A percentile compares a stretch with the other conserved stretches of the same genome.
These are phyloP conservation scores for Otolemur crassicaudatus DNA, from an alignment of 2,797 vertebrate species.

Conservation along the genomic window DNA sequence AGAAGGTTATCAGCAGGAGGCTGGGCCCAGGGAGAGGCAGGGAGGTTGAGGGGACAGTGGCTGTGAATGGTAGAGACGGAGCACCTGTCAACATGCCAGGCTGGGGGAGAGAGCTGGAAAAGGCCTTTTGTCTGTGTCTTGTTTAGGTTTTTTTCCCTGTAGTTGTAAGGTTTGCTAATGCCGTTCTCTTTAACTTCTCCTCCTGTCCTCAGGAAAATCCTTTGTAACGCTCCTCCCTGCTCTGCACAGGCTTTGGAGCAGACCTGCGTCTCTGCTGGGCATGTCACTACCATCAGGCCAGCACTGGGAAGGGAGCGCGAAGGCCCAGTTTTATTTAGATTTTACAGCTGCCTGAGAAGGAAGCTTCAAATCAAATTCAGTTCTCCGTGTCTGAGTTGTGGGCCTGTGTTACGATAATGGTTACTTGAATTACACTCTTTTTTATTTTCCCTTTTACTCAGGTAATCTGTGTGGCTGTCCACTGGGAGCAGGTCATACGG, in stretches of 20 bases:
- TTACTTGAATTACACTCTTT: neutral
- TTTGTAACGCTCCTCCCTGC: neutral
- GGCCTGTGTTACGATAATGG: neutral
- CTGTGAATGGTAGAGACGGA: neutral
- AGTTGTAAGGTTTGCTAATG: neutral
- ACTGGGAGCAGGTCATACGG: neutral
- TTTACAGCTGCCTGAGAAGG: neutral
- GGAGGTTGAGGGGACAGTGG: too few species aligned
- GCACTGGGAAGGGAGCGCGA: neutral
- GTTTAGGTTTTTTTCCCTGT: neutral
- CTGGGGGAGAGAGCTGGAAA: neutral
- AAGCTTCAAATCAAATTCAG: neutral
- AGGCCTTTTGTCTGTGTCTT: neutral
- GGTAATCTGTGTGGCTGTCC: rapidly evolving
- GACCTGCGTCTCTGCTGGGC: neutral
- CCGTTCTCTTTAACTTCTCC: neutral
- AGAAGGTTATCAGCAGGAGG: neutral
- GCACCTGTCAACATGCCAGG: neutral
- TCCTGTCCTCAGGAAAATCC: neutral
- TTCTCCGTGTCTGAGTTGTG: neutral
- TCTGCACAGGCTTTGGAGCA: neutral
- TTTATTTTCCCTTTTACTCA: neutral
- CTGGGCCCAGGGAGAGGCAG: neutral
- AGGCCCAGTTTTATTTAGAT: neutral
- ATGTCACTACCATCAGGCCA: neutral